Conservation (phyloP, 2,797 vertebrate species). For the Ptychadena robeensis region DNA sequence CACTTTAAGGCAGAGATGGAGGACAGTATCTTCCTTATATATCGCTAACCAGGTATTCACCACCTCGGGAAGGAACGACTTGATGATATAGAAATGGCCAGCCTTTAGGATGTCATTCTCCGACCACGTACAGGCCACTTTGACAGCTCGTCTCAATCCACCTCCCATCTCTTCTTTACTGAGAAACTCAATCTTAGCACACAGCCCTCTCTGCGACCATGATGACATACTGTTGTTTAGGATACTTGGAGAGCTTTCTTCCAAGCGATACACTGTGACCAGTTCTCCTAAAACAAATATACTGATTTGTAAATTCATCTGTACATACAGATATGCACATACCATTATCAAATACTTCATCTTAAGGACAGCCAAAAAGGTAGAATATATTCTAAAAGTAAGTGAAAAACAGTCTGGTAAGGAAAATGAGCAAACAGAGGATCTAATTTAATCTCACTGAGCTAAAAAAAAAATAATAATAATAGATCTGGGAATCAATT, state of each 20-base stretch:
- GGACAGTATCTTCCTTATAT: conserved; percentile 96
- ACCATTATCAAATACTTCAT: too few species aligned
- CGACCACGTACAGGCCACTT: conserved; percentile 97
- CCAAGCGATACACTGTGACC: conserved; percentile 95
- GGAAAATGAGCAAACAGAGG: too few species aligned
- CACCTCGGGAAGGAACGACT: conserved; percentile 96
- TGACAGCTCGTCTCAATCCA: conserved; percentile 91
- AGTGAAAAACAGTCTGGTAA: too few species aligned
- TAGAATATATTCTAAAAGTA: too few species aligned
- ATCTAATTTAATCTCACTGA: too few species aligned
- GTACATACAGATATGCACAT: neutral
- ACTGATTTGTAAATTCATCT: neutral
- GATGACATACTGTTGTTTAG: conserved; percentile 99
- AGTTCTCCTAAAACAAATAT: conserved; percentile 82
- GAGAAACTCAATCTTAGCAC: conserved; percentile 97
- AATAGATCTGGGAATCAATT: too few species aligned
- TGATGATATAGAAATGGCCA: conserved; percentile 96
- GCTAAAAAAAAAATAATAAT: too few species aligned
- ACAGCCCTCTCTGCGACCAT: conserved; percentile 95
- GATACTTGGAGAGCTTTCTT: conserved; percentile 95
- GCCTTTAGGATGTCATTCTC: conserved; percentile 96
- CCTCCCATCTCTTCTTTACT: conserved; percentile 99
- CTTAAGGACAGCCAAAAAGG: too few species aligned
- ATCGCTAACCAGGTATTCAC: conserved; percentile 95
- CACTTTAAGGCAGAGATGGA: conserved; percentile 98